phyloP scores from a whole-genome alignment of 2,797 vertebrate genomes.

The Pangasius mekongensis region DNA sequence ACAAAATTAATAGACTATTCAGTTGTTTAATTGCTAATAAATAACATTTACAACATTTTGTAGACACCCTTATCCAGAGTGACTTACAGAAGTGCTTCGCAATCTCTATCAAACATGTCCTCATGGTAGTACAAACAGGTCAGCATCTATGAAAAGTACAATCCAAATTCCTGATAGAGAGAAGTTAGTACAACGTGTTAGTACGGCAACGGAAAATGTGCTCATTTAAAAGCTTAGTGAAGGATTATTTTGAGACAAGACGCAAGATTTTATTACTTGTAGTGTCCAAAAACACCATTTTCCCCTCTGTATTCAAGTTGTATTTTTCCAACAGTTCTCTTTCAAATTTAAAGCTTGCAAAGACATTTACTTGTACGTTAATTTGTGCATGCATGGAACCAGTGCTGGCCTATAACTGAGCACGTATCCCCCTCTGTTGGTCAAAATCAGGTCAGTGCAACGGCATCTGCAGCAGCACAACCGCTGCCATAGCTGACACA shows the following conservation, averaged over 20 bases:
- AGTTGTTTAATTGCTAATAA: neutral
- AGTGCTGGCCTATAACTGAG: neutral
- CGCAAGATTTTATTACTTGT: neutral
- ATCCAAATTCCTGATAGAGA: neutral
- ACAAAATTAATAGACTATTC: neutral
- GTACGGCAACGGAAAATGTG: neutral
- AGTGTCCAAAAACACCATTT: neutral
- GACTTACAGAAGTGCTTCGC: neutral
- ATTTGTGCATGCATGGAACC: neutral
- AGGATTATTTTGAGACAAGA: neutral
- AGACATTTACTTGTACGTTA: neutral
- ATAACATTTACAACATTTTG: neutral
- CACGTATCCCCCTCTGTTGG: constrained; percentile 39
- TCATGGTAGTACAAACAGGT: neutral
- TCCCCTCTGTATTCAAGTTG: neutral
- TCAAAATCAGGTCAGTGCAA: constrained; percentile 23
- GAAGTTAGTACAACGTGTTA: neutral
- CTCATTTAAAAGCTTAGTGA: neutral
- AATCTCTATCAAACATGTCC: neutral
- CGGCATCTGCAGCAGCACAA: neutral
- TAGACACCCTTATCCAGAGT: neutral
- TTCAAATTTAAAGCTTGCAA: neutral
- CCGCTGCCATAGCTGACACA: neutral
- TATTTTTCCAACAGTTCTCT: neutral
- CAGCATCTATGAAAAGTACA: neutral